Evolutionary conservation across 2,113 vertebrate species (phyloP).

Genomic region (Hyla sarda): DNA sequence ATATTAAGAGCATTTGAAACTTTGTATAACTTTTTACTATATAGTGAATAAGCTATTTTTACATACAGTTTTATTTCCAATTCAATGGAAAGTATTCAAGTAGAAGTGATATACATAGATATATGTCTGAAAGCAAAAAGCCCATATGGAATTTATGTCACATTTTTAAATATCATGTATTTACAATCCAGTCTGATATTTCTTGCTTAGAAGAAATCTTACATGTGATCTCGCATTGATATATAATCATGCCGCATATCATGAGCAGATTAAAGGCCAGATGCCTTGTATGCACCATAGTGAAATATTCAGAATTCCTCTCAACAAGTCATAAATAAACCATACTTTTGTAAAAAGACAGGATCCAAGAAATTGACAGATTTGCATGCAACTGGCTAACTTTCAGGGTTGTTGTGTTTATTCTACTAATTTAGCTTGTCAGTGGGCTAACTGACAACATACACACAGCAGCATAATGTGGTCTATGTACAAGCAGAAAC

Average conservation of each 20-base stretch:
- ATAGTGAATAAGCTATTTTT: background rate
- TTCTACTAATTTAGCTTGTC: constrained; percentile 75
- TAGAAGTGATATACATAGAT: background rate
- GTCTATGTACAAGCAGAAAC: constrained; percentile 60
- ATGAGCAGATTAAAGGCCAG: constrained; percentile 33
- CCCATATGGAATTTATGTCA: background rate
- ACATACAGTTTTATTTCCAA: background rate
- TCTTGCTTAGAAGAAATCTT: background rate
- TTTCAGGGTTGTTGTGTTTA: constrained; percentile 66
- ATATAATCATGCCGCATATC: constrained; percentile 12
- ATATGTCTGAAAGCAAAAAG: background rate
- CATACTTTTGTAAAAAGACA: constrained; percentile 70
- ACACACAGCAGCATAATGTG: constrained; percentile 62
- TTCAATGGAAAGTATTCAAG: background rate
- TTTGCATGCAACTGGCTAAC: constrained; percentile 64
- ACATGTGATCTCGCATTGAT: constrained; percentile 38
- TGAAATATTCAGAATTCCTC: constrained; percentile 43
- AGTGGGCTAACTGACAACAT: constrained; percentile 72
- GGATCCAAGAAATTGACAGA: constrained; percentile 69
- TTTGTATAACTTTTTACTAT: background rate
- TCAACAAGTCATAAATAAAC: constrained; percentile 61
- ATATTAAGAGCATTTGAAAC: background rate
- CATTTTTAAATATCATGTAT: background rate
- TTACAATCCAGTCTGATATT: background rate
- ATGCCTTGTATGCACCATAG: constrained; percentile 25